phyloP scores from a whole-genome alignment of 1,140 invertebrate genomes.

The Drosophila bocki region DNA sequence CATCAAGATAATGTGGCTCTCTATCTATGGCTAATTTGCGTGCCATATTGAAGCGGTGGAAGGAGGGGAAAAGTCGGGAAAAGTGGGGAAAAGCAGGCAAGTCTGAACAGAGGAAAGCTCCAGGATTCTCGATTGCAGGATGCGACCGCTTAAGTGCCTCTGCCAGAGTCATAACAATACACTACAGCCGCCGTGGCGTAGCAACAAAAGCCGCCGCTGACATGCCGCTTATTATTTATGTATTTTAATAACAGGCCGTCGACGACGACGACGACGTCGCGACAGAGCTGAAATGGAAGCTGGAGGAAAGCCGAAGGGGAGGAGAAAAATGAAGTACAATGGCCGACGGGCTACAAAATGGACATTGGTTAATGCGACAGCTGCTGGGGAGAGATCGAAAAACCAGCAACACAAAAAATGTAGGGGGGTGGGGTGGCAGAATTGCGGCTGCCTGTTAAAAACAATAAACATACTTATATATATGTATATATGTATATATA shows the following conservation, averaged over 20 bases:
- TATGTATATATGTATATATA: background rate
- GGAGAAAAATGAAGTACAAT: conserved; percentile 59
- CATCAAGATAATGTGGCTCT: conserved; percentile 50
- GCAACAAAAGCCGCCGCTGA: conserved; percentile 81
- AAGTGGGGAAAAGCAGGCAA: background rate
- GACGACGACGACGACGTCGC: conserved; percentile 47
- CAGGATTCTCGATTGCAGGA: conserved; percentile 51
- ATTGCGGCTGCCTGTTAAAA: conserved; percentile 39
- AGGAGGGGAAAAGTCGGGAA: background rate
- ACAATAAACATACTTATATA: conserved; percentile 37
- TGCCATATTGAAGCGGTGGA: conserved; percentile 33
- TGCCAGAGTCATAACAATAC: conserved; percentile 75
- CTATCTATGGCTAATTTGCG: conserved; percentile 55
- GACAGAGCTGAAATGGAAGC: conserved; percentile 42
- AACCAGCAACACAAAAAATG: conserved; percentile 26
- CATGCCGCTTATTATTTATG: conserved; percentile 83
- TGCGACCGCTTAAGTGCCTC: conserved; percentile 81
- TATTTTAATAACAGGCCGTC: conserved; percentile 81
- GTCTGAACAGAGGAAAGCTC: conserved; percentile 28
- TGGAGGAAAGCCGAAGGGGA: background rate
- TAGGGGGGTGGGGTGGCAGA: background rate
- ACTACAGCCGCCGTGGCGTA: conserved; percentile 50
- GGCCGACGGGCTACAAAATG: conserved; percentile 75
- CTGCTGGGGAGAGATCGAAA: conserved; percentile 55
- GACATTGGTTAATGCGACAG: conserved; percentile 80